A percentile compares a stretch with the other conserved stretches of the same genome.
Evolutionary conservation across 1,140 invertebrate species (phyloP).

Genomic region (Leptinotarsa texana): DNA sequence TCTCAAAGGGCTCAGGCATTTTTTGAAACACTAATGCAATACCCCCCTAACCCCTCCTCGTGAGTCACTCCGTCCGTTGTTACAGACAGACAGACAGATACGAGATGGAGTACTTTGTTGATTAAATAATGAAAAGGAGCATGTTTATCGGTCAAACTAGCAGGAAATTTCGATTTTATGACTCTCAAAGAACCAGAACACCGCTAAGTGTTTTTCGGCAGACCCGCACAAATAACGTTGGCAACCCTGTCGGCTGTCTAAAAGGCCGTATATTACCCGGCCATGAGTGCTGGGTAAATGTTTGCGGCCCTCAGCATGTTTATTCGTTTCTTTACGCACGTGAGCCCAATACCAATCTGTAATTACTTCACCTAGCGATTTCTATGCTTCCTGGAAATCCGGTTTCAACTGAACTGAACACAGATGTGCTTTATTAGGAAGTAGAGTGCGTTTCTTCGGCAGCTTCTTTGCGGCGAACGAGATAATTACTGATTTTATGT

Average conservation of each 20-base stretch:
- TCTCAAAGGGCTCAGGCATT: too few relatives aligned
- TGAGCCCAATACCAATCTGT: slow-evolving; percentile 32
- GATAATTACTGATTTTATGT: too few relatives aligned
- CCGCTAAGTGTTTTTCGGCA: too few relatives aligned
- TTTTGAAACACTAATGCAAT: too few relatives aligned
- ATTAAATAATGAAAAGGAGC: too few relatives aligned
- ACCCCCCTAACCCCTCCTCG: too few relatives aligned
- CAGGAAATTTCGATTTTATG: too few relatives aligned
- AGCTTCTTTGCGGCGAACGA: not conserved
- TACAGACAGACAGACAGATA: too few relatives aligned
- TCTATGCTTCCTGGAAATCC: not conserved
- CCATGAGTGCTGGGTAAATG: slow-evolving; percentile 47
- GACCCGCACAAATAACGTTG: not conserved
- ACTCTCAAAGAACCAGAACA: too few relatives aligned
- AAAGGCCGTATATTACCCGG: slow-evolving; percentile 1
- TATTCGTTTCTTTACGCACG: slow-evolving; percentile 38
- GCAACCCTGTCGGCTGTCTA: not conserved
- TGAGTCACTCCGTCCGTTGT: too few relatives aligned
- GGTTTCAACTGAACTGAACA: not conserved
- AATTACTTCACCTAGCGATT: slow-evolving; percentile 15
- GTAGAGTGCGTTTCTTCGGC: not conserved
- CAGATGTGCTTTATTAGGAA: not conserved
- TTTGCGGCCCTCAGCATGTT: slow-evolving; percentile 43
- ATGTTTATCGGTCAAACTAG: too few relatives aligned
- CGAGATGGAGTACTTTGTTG: too few relatives aligned